phyloP scores from a whole-genome alignment of 1,140 invertebrate species.

The Radopholus similis region DNA sequence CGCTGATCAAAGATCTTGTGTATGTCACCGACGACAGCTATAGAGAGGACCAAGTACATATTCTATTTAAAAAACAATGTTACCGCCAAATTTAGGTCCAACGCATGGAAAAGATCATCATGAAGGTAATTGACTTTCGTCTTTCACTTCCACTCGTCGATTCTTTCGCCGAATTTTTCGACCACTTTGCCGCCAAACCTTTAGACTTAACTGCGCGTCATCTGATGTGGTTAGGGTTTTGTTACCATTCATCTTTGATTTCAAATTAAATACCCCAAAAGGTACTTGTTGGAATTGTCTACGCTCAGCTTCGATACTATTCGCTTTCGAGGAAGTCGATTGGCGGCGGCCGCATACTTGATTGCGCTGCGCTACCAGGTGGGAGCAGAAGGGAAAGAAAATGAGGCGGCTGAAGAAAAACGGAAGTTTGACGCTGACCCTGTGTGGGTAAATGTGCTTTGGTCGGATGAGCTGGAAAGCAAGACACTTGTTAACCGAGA shows the following conservation, averaged over 20 bases:
- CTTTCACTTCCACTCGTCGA: constrained; percentile 15
- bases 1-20: constrained; percentile 2
- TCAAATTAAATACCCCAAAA: not conserved
- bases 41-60: constrained; percentile 16
- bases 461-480: not conserved
- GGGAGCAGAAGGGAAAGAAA: not conserved
- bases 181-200: not conserved
- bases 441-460: too few species aligned
- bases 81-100: not conserved
- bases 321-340: constrained; percentile 5
- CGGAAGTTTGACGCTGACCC: too few species aligned
- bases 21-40: constrained; percentile 14
- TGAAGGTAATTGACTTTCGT: constrained; percentile 15
- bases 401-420: not conserved
- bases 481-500: not conserved
- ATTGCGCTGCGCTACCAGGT: constrained; percentile 5
- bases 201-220: not conserved
- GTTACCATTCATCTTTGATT: not conserved
- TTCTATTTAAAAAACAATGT: not conserved
- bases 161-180: constrained; percentile 25
- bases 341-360: constrained; percentile 31
- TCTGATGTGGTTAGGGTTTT: constrained; percentile 27
- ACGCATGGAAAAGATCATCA: constrained; percentile 25
- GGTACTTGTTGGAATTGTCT: constrained; percentile 35
- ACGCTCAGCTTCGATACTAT: constrained; percentile 20